Evolutionary conservation across 2,888 invertebrate species (phyloP), one percentile per base, ranked within the genome.

Genomic region (Plebejus melissa): DNA sequence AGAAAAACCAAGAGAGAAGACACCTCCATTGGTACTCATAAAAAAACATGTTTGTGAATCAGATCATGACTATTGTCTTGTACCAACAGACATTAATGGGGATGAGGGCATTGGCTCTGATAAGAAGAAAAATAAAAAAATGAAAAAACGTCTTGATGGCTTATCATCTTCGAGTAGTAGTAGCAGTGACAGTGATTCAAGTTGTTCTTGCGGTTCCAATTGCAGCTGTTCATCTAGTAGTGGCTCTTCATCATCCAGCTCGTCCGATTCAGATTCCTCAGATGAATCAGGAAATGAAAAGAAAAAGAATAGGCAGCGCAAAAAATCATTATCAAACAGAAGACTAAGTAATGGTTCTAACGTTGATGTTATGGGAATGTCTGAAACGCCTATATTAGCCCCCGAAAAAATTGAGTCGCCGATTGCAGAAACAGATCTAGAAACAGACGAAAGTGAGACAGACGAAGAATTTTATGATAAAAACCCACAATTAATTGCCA

Each of bases 401-500:
- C 91, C 93, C 57, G 92, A 93, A 81, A 91, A 94, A 81, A 84
- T 90, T 0, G 96, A 96, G 81, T 94, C 95, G 1, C 90, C 95
- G 0, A 95, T 97, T 78, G 94, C 95, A 57, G 98, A 98, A 89
- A 96, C 97, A 0, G 98, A 98, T 88, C 93, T 98, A 74, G 97
- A 97, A 81, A 98, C 98, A 0, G 96, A 96, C 22, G 96, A 97
- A 87, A 96, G 97, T 74, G 97, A 97, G 79, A 97, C 97, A 0
- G 97, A 97, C 86, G 97, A 97, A 90, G 97, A 97, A 81, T 97
- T 97, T 87, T 98, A 97, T 85, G 97, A 98, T 84, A 95, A 97
- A 82, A 95, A 97, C 87, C 97, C 97, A 0, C 97, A 97, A 82
- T 94, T 94, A 82, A 87, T 96, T 77, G 97, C 96, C 1, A 96